Conservation (phyloP, 2,113 vertebrate genomes). For the Microcebus tavaratra region DNA sequence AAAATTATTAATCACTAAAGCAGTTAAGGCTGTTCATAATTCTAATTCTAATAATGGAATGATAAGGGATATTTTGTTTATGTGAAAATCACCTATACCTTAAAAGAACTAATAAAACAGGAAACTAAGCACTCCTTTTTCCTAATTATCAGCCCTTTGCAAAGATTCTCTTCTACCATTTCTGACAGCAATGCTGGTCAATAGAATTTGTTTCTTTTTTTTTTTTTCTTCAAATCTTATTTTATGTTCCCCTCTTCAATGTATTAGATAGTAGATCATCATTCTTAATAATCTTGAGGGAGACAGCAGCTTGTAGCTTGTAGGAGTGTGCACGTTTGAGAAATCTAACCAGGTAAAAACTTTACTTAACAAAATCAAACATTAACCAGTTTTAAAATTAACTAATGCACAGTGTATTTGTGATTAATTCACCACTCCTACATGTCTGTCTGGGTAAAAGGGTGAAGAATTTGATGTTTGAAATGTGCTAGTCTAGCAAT, state of each 20-base stretch:
- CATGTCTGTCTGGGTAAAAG: neutral
- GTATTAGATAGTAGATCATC: neutral
- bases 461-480: neutral
- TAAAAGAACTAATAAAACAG: neutral
- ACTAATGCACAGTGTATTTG: neutral
- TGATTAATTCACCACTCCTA: neutral
- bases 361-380: constrained; percentile 16
- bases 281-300: constrained; percentile 8
- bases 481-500: constrained; percentile 60
- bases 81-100: neutral
- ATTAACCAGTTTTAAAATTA: constrained; percentile 28
- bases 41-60: neutral
- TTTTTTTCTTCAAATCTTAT: constrained; percentile 36
- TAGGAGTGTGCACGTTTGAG: neutral
- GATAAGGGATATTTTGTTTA: neutral
- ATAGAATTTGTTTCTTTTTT: neutral
- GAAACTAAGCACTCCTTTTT: rapidly evolving
- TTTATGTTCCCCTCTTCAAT: constrained; percentile 2
- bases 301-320: neutral
- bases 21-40: neutral
- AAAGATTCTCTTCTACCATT: neutral
- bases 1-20: neutral
- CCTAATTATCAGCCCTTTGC: neutral
- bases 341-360: neutral
- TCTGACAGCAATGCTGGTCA: neutral